These are phyloP conservation scores for Amphipyra berbera DNA, from an alignment of 2,888 invertebrate genomes.

Conservation along the genomic window DNA sequence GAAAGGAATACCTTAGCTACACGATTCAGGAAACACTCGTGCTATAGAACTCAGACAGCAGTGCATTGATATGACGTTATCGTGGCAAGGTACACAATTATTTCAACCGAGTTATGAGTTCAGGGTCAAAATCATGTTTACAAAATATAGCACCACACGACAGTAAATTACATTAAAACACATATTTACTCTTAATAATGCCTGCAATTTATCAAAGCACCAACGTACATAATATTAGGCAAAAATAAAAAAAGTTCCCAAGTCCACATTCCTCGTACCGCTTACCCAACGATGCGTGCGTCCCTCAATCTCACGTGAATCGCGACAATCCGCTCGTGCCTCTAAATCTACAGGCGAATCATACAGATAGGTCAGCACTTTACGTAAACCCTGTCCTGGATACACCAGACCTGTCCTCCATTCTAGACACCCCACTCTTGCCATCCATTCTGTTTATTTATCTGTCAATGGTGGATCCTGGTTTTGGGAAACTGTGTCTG, in stretches of 20 bases:
- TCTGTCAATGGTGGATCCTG: not conserved
- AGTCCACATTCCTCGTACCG: constrained; percentile 30
- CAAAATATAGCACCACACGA: too few species aligned
- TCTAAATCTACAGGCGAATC: constrained; percentile 67
- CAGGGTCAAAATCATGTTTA: too few species aligned
- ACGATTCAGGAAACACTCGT: too few species aligned
- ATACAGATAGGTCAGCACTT: constrained; percentile 77
- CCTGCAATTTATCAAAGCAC: too few species aligned
- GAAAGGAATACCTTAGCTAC: too few species aligned
- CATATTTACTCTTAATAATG: too few species aligned
- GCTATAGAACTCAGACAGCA: too few species aligned
- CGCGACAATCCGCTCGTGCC: constrained; percentile 63
- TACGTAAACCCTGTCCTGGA: constrained; percentile 27
- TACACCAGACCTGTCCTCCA: not conserved
- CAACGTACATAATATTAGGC: too few species aligned
- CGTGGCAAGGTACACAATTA: too few species aligned
- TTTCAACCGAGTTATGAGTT: too few species aligned
- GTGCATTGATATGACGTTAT: too few species aligned
- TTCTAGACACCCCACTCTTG: constrained; percentile 1
- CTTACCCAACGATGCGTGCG: constrained; percentile 50
- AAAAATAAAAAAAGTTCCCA: constrained; percentile 3
- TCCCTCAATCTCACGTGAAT: constrained; percentile 73
- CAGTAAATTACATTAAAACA: too few species aligned
- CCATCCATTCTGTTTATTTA: constrained; percentile 29
- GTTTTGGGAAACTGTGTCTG: not conserved